Base-by-base conservation (phyloP, 2,113 vertebrate genomes). In the Daubentonia madagascariensis region DNA sequence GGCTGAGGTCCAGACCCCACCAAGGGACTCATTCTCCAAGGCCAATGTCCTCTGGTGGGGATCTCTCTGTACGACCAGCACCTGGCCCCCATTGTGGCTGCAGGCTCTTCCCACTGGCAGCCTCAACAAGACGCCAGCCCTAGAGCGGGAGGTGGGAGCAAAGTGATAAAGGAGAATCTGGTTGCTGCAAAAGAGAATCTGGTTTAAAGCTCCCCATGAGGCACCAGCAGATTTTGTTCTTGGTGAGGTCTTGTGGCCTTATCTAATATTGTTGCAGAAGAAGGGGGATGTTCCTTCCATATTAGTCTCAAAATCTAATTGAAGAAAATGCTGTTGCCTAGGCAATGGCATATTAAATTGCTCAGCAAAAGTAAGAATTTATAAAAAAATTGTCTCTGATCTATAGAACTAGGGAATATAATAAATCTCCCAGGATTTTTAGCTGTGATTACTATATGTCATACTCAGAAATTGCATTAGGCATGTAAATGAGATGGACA, bases 261-360 rank as follows among this genome's bases (percentile, higher is more conserved):
- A 13, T 85, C 43, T 93, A 68, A 65, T 57, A 40, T 22, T 59
- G 28, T 8, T 85, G 93, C 79, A 91, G 70, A 84, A 54, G 4
- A 70, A 50, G 95, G 78, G 83, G 76, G 91, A 90, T 52, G 45
- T 97, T 76, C 81, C 94, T 86, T 89, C 72, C 73, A 40, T 72
- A 97, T 86, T 96, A 96, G 95, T 83, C 92, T 98, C 86, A 59
- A 94, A 98, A 98, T 98, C 93, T 59, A 98, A 98, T 98, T 89
- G 84, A 73, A 72, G 67, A 37, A 65, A 96, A 96, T 97, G 93
- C 57, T 70, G 88, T 96, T 96, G 81, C 89, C 76, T 97, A 85
- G 96, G 78, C 95, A 92, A 91, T 98, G 81, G 93, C 7, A 5
- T 96, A 67, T 84, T 94, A 93, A 96, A 97, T 72, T 83, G 52